phyloP scores from a whole-genome alignment of 92 coral and sea anemone genomes.

The Phenganax stokvisi region DNA sequence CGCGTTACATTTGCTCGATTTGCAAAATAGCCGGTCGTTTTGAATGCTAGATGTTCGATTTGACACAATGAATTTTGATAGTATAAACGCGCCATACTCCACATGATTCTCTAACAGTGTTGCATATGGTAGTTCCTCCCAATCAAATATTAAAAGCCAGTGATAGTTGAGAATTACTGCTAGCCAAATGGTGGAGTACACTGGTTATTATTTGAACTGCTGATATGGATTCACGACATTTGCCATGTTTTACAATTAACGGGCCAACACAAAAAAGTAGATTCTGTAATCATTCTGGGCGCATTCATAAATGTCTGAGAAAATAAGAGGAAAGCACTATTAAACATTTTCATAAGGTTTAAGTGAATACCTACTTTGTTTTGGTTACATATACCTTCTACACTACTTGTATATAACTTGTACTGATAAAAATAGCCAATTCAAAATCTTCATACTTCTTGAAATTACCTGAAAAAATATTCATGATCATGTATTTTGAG shows the following conservation, averaged over 20 bases:
- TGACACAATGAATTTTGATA: no score
- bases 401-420: no score
- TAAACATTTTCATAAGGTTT: no score
- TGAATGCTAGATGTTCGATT: no score
- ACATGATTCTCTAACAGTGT: slow-evolving; percentile 30
- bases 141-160: slow-evolving; percentile 33
- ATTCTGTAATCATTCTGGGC: slow-evolving; percentile 44
- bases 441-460: no score
- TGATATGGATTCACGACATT: slow-evolving; percentile 32
- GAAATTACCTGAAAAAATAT: slow-evolving; percentile 39
- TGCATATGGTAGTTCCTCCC: slow-evolving; percentile 38
- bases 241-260: slow-evolving; percentile 34
- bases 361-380: no score
- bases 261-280: slow-evolving; percentile 20
- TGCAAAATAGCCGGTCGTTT: no score
- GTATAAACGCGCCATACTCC: slow-evolving; percentile 26
- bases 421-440: no score
- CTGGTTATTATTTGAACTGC: slow-evolving; percentile 31
- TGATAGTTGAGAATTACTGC: slow-evolving; percentile 34
- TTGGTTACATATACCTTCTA: no score
- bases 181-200: slow-evolving; percentile 35
- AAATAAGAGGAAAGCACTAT: no score
- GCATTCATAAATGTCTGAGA: slow-evolving; percentile 21
- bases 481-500: slow-evolving; percentile 42
- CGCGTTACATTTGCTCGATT: no score